Percentiles rank a stretch among this genome's conserved stretches.
Evolutionary conservation across 2,113 vertebrate genomes (phyloP).

Genomic region (Otus sunia): DNA sequence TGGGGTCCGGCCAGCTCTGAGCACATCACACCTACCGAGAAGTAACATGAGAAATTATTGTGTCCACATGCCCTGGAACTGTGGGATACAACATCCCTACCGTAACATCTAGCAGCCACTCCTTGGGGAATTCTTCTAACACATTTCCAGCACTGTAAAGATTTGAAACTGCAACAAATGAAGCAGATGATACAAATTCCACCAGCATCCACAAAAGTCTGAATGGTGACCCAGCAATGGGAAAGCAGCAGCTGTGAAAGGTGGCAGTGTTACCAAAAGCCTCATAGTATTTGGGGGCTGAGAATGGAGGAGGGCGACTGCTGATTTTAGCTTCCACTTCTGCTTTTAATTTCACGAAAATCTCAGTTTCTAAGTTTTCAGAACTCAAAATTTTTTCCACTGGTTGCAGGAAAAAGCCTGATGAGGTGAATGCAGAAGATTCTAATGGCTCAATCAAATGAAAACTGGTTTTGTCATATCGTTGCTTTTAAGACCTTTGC

Average conservation of each 20-base stretch:
- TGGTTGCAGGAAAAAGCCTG: not conserved
- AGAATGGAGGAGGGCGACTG: not conserved
- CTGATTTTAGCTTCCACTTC: not conserved
- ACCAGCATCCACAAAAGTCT: not conserved
- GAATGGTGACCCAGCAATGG: not conserved
- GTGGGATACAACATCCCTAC: not conserved
- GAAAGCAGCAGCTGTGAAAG: not conserved
- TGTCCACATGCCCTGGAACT: not conserved
- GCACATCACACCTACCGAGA: not conserved
- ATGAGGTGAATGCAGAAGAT: not conserved
- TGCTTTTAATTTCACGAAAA: not conserved
- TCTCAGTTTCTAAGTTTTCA: not conserved
- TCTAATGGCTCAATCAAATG: not conserved
- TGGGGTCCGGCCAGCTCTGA: not conserved
- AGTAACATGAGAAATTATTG: not conserved
- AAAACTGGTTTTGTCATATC: not conserved
- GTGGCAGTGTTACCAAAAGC: not conserved
- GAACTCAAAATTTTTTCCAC: not conserved
- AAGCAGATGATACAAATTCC: not conserved
- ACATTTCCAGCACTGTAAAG: not conserved
- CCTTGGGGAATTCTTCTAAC: not conserved
- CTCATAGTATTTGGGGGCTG: not conserved
- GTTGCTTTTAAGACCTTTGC: not conserved
- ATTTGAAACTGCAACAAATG: not conserved
- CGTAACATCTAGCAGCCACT: accelerated